phyloP scores from a whole-genome alignment of 1,140 invertebrate genomes.

The Penaeus indicus region DNA sequence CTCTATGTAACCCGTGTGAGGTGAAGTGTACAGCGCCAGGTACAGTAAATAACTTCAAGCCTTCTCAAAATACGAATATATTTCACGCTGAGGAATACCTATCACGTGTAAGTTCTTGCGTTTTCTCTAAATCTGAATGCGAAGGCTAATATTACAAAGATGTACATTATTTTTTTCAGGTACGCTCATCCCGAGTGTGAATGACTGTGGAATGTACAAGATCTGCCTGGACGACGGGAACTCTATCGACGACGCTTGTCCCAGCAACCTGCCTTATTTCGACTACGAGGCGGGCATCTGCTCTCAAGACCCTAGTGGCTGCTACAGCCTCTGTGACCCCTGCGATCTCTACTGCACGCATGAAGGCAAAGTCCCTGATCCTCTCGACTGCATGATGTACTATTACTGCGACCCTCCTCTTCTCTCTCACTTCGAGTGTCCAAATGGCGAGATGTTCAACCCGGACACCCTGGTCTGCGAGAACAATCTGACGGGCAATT shows the following conservation, averaged over 20 bases:
- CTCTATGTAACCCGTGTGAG: constrained; percentile 32
- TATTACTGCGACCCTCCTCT: constrained; percentile 43
- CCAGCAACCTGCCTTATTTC: neutral
- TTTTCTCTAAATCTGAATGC: too few relatives aligned
- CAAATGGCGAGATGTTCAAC: neutral
- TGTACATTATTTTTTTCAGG: neutral
- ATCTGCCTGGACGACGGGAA: constrained; percentile 15
- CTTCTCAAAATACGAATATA: too few relatives aligned
- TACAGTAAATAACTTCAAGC: too few relatives aligned
- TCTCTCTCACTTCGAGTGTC: constrained; percentile 21
- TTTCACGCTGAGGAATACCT: too few relatives aligned
- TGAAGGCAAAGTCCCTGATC: constrained; percentile 31
- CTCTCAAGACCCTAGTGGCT: neutral
- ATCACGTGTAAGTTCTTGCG: too few relatives aligned
- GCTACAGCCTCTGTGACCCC: constrained; percentile 35
- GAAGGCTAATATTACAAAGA: neutral
- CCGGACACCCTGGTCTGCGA: constrained; percentile 12
- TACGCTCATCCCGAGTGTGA: neutral
- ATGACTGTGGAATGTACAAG: constrained; percentile 9
- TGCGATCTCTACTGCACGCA: constrained; percentile 35
- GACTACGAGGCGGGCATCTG: constrained; percentile 23
- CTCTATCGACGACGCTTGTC: neutral
- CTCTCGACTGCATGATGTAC: constrained; percentile 34
- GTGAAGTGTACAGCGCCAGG: neutral
- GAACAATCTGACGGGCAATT: too few relatives aligned